A percentile compares a stretch with the other conserved stretches of the same genome.
phyloP scores from a whole-genome alignment of 2,113 vertebrate genomes.

The Podarcis raffonei region DNA sequence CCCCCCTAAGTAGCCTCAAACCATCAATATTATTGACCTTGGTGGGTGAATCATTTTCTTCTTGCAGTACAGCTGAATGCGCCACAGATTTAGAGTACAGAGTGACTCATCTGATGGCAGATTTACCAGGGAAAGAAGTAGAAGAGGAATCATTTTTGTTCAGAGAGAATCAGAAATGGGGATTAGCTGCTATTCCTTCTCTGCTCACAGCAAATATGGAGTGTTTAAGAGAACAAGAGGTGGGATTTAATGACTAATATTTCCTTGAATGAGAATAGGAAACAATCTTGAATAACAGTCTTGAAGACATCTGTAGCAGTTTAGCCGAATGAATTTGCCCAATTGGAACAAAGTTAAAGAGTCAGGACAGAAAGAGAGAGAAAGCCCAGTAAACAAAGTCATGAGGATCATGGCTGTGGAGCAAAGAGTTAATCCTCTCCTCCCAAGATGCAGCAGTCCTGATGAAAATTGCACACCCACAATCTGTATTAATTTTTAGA shows the following conservation, averaged over 20 bases:
- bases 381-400: background rate
- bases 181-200: slow-evolving; percentile 39
- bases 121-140: slow-evolving; percentile 30
- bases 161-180: background rate
- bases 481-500: no score
- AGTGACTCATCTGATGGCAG: slow-evolving; percentile 20
- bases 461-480: no score
- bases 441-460: no score
- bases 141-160: slow-evolving; percentile 26
- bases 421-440: no score
- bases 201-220: slow-evolving; percentile 19
- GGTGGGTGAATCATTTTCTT: slow-evolving; percentile 35
- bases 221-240: background rate
- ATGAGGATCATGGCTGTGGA: no score
- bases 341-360: background rate
- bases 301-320: background rate
- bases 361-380: background rate
- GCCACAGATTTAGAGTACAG: slow-evolving; percentile 32
- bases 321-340: background rate
- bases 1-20: slow-evolving; percentile 18
- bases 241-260: slow-evolving; percentile 28
- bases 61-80: slow-evolving; percentile 11
- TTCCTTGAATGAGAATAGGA: slow-evolving; percentile 14
- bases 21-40: slow-evolving; percentile 50
- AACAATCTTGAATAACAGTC: slow-evolving; percentile 11